Base-by-base conservation (phyloP, 2,888 invertebrate species). In the Malthinus flaveolus region DNA sequence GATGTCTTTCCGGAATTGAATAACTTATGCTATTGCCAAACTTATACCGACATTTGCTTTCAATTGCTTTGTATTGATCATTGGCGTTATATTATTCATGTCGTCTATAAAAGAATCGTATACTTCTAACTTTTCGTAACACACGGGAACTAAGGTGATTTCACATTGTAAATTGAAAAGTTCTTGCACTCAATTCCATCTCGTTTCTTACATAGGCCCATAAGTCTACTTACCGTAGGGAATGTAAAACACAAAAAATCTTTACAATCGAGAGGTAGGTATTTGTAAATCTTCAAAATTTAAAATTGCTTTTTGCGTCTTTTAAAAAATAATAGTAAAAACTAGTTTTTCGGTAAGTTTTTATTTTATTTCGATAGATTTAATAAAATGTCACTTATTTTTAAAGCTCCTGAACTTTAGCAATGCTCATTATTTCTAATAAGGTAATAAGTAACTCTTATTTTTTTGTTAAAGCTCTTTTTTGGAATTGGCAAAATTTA, bases 81-180 rank as follows among this genome's bases (percentile, higher is more conserved):
- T 49, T 49, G 49, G 31, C 31, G 13, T 52, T 61, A 56, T 59
- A 61, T 63, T 65, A 65, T 65, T 65, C 63, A 63, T 63, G 61
- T 53, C 44, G 51, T 57, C 61, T 56, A 62, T 60, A 53, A 56
- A 60, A 57, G 57, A 35, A 37, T 32, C 46, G 49, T 52, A 50
- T 47, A 58, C 49, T 52, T 46, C 37, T 35, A 62, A 63, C 55
- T 67, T 63, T 58, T 51, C 60, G 52, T 66, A 42, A 42, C 39
- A 65, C 64, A 61, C 49, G 57, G 66, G 64, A 64, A 62, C 66
- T 63, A 63, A 68, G 68, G 68, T 68, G 68, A 69, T 68, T 69
- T 67, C 65, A 55, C 59, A 65, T 65, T 68, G 69, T 66, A 70
- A 70, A 70, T 70, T 70, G 70, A 68, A 70, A 70, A 70, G 69